Evolutionary conservation across 2,113 vertebrate genomes (phyloP).

Genomic region (Myotis brandtii): DNA sequence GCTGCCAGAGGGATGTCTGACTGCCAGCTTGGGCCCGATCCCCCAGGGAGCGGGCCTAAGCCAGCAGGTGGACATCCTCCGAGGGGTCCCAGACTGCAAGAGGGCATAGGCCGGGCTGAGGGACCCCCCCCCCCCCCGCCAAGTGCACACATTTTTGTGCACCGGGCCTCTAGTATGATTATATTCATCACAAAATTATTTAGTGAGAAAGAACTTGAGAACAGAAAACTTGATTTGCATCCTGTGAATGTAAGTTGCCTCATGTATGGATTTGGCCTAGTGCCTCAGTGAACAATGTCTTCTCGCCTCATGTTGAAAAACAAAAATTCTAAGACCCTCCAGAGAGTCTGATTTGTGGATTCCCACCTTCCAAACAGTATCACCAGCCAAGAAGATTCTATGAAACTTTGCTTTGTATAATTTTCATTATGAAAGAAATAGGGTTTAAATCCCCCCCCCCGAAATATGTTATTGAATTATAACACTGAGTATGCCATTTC

Average conservation of each 20-base stretch:
- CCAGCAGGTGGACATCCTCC: no score
- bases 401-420: conserved; percentile 4
- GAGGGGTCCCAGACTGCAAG: no score
- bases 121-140: no score
- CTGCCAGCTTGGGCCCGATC: no score
- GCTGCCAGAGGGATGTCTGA: no score
- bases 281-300: not conserved
- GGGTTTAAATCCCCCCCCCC: not conserved
- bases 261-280: not conserved
- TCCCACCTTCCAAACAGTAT: not conserved
- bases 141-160: no score
- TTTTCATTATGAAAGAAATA: conserved; percentile 36
- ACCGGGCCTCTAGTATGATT: not conserved
- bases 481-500: conserved; percentile 29
- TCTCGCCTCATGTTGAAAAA: conserved; percentile 32
- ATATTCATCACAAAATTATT: not conserved
- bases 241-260: not conserved
- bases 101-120: no score
- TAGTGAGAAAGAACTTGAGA: not conserved
- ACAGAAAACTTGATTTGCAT: conserved; percentile 1
- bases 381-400: conserved; percentile 1
- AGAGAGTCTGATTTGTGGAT: not conserved
- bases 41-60: no score
- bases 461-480: conserved; percentile 12
- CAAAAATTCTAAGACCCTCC: not conserved